Percentiles rank a stretch among this genome's conserved stretches.
phyloP scores from a whole-genome alignment of 2,888 invertebrate genomes.

The Diarsia mendica region DNA sequence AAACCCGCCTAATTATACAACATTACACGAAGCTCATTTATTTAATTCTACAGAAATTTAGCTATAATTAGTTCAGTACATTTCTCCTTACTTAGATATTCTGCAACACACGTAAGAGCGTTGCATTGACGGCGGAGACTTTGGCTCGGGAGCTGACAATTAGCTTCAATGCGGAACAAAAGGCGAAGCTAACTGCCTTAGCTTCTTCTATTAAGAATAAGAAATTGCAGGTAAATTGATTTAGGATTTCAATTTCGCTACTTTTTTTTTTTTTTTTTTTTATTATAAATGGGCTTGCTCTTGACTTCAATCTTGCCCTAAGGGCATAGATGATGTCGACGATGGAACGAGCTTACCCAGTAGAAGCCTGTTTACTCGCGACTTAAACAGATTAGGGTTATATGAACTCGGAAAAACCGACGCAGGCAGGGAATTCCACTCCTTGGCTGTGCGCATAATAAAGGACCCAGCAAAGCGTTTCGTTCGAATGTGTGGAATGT shows the following conservation, averaged over 20 bases:
- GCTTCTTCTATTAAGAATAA: constrained; percentile 86
- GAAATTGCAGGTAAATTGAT: constrained; percentile 83
- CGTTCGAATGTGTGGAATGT: too few relatives aligned
- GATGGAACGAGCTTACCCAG: too few relatives aligned
- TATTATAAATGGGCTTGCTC: too few relatives aligned
- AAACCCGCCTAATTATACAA: constrained; percentile 33
- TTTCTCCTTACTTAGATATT: constrained; percentile 90
- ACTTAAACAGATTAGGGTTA: too few relatives aligned
- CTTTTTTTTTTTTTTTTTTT: too few relatives aligned
- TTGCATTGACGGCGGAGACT: constrained; percentile 92
- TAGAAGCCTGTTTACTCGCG: too few relatives aligned
- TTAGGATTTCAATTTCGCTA: neutral
- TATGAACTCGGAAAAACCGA: too few relatives aligned
- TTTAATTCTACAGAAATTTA: constrained; percentile 27
- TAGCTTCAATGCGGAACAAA: constrained; percentile 88
- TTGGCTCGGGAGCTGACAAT: constrained; percentile 91
- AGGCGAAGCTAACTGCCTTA: constrained; percentile 85
- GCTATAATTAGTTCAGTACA: constrained; percentile 37
- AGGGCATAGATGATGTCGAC: too few relatives aligned
- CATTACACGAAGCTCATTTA: constrained; percentile 30
- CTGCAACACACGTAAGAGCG: constrained; percentile 94
- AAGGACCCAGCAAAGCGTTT: too few relatives aligned
- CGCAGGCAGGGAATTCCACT: too few relatives aligned
- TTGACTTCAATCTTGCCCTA: too few relatives aligned
- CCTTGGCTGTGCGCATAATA: too few relatives aligned